phyloP scores from a whole-genome alignment of 2,797 vertebrate species.

The Gallinago solitaria region DNA sequence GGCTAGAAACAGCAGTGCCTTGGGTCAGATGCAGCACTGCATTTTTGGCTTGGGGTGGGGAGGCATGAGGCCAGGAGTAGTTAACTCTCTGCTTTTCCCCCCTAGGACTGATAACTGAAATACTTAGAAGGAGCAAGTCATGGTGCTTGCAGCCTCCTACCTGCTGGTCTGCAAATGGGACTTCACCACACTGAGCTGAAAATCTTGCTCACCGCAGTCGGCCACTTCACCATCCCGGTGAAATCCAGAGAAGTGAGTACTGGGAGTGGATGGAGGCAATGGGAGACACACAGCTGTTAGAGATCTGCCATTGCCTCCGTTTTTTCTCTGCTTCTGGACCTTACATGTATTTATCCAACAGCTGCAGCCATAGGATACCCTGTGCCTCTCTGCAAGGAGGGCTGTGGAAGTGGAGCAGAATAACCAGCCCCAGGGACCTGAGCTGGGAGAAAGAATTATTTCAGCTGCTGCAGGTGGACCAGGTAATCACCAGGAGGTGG shows the following conservation, averaged over 20 bases:
- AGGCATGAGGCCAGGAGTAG: not conserved
- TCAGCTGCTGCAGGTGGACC: not conserved
- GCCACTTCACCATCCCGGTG: slow-evolving; percentile 81
- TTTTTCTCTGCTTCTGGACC: not conserved
- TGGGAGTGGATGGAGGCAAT: not conserved
- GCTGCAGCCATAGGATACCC: not conserved
- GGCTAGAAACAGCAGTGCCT: not conserved
- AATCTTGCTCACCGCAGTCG: slow-evolving; percentile 76
- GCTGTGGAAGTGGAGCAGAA: not conserved
- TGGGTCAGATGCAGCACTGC: not conserved
- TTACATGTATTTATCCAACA: not conserved
- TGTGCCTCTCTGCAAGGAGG: not conserved
- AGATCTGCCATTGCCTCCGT: not conserved
- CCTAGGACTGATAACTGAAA: slow-evolving; percentile 87
- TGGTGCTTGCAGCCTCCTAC: slow-evolving; percentile 76
- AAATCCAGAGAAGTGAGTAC: slow-evolving; percentile 81
- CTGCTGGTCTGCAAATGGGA: slow-evolving; percentile 86
- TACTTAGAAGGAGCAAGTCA: slow-evolving; percentile 84
- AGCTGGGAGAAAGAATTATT: not conserved
- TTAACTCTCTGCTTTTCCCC: not conserved
- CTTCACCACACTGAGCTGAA: slow-evolving; percentile 83
- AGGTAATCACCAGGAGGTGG: not conserved
- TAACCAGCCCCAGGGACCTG: not conserved
- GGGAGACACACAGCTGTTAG: not conserved
- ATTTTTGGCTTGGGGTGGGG: not conserved